Base-by-base conservation (phyloP, 2,113 vertebrate genomes). In the Datnioides undecimradiatus region DNA sequence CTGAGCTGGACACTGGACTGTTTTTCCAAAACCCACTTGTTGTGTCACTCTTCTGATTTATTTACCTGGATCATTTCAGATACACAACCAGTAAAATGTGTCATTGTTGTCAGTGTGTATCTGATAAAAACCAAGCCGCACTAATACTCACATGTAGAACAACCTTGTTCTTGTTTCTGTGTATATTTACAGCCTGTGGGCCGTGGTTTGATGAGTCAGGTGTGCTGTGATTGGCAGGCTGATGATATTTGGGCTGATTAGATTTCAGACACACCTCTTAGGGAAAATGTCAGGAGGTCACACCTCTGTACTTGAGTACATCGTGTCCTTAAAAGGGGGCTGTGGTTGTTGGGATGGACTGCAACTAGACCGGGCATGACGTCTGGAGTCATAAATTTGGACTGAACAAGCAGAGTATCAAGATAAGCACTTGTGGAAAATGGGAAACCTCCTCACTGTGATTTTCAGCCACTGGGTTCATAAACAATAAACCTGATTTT, bases 241-340 rank as follows among this genome's bases (percentile, higher is more conserved):
- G 76, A 59, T 16, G 78, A 79, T 78, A 83, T 68, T 69, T 48
- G 73, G 68, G 58, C 43, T 34, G 76, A 23, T 91, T 77, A 41
- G 68, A 83, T 93, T 92, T 92, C 92, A 88, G 69, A 73, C 73
- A 31, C 60, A 71, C 36, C 45, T 48, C 43, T 21, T 45, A 67
- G 23, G 25, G 65, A 57, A 87, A 91, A 91, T 89, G 91, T 92
- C 90, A 88, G 25, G 60, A 71, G 86, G 88, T 87, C 82, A 79
- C 45, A 67, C 52, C 67, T 76, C 77, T 74, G 73, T 73, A 76
- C 43, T 46, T 16, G 55, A 79, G 84, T 65, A 84, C 83, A 83
- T 27, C 6, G 2, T 82, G 87, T 70, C 85, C 84, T 76, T 57
- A 80, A 86, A 57, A 74, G 45, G 54, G 85, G 52, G 19, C 4